These are phyloP conservation scores for Notolabrus celidotus DNA, from an alignment of 2,797 vertebrate species.

Conservation along the genomic window DNA sequence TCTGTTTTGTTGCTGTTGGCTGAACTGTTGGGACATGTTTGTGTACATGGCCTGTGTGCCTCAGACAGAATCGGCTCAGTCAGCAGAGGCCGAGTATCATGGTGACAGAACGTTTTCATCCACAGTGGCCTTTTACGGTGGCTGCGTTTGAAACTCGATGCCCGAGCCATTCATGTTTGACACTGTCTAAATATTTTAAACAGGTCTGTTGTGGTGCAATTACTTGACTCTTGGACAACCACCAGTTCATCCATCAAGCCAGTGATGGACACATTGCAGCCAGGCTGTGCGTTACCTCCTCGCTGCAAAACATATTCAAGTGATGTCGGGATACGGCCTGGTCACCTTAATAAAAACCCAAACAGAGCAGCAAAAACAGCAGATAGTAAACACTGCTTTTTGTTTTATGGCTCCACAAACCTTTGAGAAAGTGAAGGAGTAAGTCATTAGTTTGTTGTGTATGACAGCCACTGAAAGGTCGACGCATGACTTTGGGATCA, in stretches of 20 bases:
- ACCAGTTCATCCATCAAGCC: constrained; percentile 77
- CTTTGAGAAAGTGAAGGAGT: constrained; percentile 34
- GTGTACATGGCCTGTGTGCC: constrained; percentile 26
- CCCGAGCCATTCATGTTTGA: constrained; percentile 71
- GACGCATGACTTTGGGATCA: constrained; percentile 52
- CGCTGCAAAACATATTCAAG: constrained; percentile 3
- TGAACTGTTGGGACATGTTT: constrained; percentile 53
- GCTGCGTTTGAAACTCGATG: constrained; percentile 81
- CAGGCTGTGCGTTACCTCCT: constrained; percentile 5
- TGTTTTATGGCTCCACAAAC: constrained; percentile 12
- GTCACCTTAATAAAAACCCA: constrained; percentile 27
- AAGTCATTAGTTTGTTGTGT: constrained; percentile 51
- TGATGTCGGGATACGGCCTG: neutral
- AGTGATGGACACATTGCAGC: constrained; percentile 49
- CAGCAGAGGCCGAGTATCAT: constrained; percentile 48
- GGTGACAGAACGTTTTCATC: constrained; percentile 65
- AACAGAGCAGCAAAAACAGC: neutral
- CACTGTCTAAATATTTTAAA: constrained; percentile 87
- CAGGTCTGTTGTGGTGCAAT: constrained; percentile 80
- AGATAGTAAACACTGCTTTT: neutral
- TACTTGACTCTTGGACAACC: constrained; percentile 81
- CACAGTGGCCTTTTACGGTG: constrained; percentile 48
- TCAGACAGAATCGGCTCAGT: constrained; percentile 50
- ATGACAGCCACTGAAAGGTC: constrained; percentile 63
- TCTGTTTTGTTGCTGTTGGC: constrained; percentile 31